Base-by-base conservation (phyloP, 2,113 vertebrate genomes). In the Sander lucioperca region DNA sequence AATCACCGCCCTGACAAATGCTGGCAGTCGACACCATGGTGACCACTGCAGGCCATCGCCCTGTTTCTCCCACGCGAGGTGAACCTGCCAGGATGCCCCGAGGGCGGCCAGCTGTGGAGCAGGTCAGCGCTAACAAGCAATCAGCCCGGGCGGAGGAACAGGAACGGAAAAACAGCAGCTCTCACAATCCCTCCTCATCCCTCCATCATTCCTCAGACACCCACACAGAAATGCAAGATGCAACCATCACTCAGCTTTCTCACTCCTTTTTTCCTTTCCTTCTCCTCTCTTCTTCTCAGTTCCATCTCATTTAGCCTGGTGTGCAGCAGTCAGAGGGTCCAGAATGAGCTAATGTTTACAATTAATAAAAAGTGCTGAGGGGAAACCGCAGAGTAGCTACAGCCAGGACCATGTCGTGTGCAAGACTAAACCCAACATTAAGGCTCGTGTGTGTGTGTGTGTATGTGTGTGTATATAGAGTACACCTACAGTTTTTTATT, bases 51-150 rank as follows among this genome's bases (percentile, higher is more conserved):
- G 69, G 77, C 84, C 86, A 75, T 82, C 79, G 89, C 90, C 85
- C 85, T 25, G 77, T 87, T 76, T 81, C 82, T 86, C 93, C 85
- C 88, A 87, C 51, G 23, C 66, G 25, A 69, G 69, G 77, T 83
- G 74, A 83, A 90, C 85, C 90, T 90, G 89, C 90, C 91, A 91
- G 87, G 84, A 84, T 74, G 80, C 65, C 87, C 80, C 7, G 39
- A 85, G 87, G 90, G 87, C 86, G 54, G 83, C 88, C 91, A 93
- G 91, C 92, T 91, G 90, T 58, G 64, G 61, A 83, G 75, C 76
- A 58, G 92, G 89, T 93, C 92, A 86, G 72, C 21, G 12, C 86
- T 91, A 93, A 94, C 77, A 83, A 95, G 93, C 88, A 89, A 90
- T 89, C 89, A 89, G 74, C 23, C 67, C 1, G 18, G 62, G 74